Percentiles rank a stretch among this genome's conserved stretches.
Evolutionary conservation across 2,888 invertebrate species (phyloP).

Genomic region (Hemicrepidius hirtus): DNA sequence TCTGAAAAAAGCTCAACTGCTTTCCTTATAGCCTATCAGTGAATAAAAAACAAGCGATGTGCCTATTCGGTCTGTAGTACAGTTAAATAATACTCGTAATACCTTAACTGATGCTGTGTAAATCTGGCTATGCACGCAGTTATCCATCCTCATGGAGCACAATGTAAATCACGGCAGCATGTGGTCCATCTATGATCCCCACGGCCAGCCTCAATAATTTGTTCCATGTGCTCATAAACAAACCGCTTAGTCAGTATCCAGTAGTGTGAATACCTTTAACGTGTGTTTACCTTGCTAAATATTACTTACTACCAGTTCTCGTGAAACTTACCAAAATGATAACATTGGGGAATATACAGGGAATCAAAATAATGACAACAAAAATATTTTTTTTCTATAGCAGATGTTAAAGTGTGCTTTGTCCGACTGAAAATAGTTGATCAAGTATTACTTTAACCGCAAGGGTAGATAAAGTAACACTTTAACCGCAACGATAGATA

Average conservation of each 20-base stretch:
- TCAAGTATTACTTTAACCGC: too few species aligned
- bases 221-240: constrained; percentile 65
- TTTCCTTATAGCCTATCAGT: too few species aligned
- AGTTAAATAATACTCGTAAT: too few species aligned
- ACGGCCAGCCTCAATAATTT: constrained; percentile 66
- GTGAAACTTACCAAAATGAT: not conserved
- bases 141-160: constrained; percentile 62
- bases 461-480: too few species aligned
- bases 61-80: too few species aligned
- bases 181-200: constrained; percentile 68
- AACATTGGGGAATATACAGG: not conserved
- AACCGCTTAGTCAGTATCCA: constrained; percentile 65
- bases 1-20: too few species aligned
- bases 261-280: constrained; percentile 66
- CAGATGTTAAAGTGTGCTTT: too few species aligned
- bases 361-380: too few species aligned
- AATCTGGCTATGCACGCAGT: constrained; percentile 54
- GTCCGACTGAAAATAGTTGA: too few species aligned
- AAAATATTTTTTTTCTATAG: too few species aligned
- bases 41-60: too few species aligned
- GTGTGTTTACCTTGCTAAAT: constrained; percentile 59
- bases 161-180: constrained; percentile 69
- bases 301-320: constrained; percentile 40
- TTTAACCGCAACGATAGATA: too few species aligned
- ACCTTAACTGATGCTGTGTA: constrained; percentile 48